Evolutionary conservation across 2,888 invertebrate genomes (phyloP).

Genomic region (Dynastes hyllus): DNA sequence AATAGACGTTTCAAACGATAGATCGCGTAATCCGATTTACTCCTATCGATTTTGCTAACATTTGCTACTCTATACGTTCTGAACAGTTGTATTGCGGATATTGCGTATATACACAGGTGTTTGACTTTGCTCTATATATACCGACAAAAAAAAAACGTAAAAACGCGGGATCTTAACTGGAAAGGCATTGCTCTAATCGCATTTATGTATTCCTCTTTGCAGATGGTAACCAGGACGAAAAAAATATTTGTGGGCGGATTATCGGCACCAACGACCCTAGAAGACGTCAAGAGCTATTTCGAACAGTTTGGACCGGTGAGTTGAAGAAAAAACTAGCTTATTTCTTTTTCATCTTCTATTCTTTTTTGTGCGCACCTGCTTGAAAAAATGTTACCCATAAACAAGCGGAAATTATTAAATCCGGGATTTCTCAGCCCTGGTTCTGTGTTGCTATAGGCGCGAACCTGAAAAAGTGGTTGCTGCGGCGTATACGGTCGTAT

Average conservation of each 20-base stretch:
- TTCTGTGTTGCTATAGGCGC: not conserved
- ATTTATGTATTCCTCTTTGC: constrained; percentile 64
- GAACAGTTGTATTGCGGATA: constrained; percentile 13
- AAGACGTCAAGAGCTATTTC: constrained; percentile 99
- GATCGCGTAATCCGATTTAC: constrained; percentile 50
- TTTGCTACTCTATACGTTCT: constrained; percentile 1
- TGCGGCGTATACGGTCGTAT: not conserved
- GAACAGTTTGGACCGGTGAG: constrained; percentile 99
- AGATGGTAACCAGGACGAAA: constrained; percentile 99
- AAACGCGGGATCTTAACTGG: constrained; percentile 4
- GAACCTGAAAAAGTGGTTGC: constrained; percentile 1
- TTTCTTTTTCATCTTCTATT: constrained; percentile 12
- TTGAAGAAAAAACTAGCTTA: constrained; percentile 61
- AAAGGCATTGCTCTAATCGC: constrained; percentile 30
- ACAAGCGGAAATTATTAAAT: constrained; percentile 49
- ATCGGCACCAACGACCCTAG: constrained; percentile 99
- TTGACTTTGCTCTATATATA: constrained; percentile 8
- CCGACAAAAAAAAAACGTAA: constrained; percentile 8
- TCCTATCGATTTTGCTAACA: constrained; percentile 47
- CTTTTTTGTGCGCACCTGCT: constrained; percentile 18
- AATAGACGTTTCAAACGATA: constrained; percentile 45
- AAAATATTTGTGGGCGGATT: constrained; percentile 99
- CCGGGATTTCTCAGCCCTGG: constrained; percentile 13
- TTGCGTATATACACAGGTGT: constrained; percentile 19
- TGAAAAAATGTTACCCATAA: constrained; percentile 38